phyloP scores from a whole-genome alignment of 2,888 invertebrate genomes.

The Drosophila lacicola region DNA sequence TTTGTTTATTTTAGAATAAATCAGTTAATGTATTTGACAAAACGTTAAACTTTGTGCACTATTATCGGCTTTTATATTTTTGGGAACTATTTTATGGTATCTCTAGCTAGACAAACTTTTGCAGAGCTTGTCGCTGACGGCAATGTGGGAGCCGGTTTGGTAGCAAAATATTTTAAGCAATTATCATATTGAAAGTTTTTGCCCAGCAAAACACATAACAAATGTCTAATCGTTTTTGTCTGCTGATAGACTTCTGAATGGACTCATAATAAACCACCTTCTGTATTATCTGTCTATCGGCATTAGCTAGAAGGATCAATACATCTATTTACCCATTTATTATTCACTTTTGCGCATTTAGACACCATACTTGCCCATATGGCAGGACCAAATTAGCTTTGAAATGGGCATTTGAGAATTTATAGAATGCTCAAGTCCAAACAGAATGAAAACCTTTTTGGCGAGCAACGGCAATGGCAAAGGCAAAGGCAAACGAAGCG shows the following conservation, averaged over 20 bases:
- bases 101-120: slow-evolving; percentile 32
- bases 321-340: slow-evolving; percentile 43
- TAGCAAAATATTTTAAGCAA: slow-evolving; percentile 9
- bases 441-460: slow-evolving; percentile 24
- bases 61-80: slow-evolving; percentile 46
- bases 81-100: slow-evolving; percentile 25
- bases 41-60: slow-evolving; percentile 44
- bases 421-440: neutral
- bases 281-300: neutral
- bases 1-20: slow-evolving; percentile 37
- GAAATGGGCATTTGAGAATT: slow-evolving; percentile 18
- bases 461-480: slow-evolving; percentile 13
- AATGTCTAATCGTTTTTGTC: slow-evolving; percentile 3
- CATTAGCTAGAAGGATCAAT: slow-evolving; percentile 11
- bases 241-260: slow-evolving; percentile 6
- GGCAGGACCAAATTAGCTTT: slow-evolving; percentile 31
- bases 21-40: slow-evolving; percentile 43
- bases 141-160: slow-evolving; percentile 4
- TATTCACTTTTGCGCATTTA: slow-evolving; percentile 17
- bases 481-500: slow-evolving; percentile 49
- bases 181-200: slow-evolving; percentile 20
- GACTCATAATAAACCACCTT: slow-evolving; percentile 10
- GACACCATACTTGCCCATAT: slow-evolving; percentile 1
- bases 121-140: slow-evolving; percentile 35
- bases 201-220: neutral